phyloP scores from a whole-genome alignment of 2,797 vertebrate species.

The Neopelma chrysocephalum region DNA sequence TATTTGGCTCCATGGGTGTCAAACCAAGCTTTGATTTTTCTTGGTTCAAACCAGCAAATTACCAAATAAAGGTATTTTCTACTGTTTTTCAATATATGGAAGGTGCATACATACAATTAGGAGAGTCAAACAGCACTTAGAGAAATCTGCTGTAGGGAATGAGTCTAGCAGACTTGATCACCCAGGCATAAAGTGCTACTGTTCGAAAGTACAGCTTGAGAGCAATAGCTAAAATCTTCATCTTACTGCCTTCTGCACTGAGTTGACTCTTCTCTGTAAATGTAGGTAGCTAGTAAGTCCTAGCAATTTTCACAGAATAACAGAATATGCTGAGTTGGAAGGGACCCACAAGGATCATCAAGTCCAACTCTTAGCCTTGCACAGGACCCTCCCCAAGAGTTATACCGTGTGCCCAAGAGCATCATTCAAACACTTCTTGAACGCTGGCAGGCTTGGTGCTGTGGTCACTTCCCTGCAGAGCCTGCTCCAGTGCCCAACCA shows the following conservation, averaged over 20 bases:
- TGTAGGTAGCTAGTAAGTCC: neutral
- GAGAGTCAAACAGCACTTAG: neutral
- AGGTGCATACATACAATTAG: neutral
- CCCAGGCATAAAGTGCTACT: neutral
- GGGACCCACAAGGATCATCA: neutral
- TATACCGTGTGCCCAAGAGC: neutral
- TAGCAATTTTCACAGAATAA: neutral
- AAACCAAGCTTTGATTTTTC: neutral
- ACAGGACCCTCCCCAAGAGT: neutral
- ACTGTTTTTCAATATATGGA: neutral
- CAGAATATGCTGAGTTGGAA: neutral
- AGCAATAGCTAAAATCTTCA: neutral
- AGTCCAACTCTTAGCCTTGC: neutral
- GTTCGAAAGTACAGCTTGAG: neutral
- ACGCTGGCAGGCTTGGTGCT: neutral
- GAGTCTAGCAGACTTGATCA: neutral
- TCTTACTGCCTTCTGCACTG: neutral
- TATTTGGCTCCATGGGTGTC: neutral
- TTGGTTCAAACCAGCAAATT: neutral
- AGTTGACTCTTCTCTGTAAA: neutral
- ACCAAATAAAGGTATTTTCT: neutral
- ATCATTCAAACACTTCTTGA: neutral
- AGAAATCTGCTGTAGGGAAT: neutral
- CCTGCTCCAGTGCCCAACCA: neutral
- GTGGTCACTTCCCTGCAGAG: neutral